phyloP scores from a whole-genome alignment of 2,113 vertebrate genomes.

The Paracyprichromis sp. region DNA sequence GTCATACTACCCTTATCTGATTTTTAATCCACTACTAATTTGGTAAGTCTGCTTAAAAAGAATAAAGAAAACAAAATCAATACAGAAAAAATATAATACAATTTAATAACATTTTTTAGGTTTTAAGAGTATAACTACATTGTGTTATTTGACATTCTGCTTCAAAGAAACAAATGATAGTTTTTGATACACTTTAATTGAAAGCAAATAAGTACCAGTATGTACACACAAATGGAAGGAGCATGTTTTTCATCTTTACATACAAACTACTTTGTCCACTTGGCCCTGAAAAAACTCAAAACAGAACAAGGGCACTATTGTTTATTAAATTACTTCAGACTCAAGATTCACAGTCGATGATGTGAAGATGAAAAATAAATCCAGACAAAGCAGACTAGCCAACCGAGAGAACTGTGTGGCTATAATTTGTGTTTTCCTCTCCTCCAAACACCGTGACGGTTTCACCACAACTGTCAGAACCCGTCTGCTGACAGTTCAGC shows the following conservation, averaged over 20 bases:
- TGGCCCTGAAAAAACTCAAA: neutral
- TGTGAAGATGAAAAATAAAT: neutral
- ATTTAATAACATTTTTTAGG: rapidly evolving
- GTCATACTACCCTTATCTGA: neutral
- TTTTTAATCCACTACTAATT: neutral
- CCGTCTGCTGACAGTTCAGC: neutral
- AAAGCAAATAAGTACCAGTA: neutral
- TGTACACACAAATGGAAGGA: neutral
- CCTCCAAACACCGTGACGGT: neutral
- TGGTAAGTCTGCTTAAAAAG: neutral
- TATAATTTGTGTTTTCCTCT: neutral
- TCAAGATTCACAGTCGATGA: neutral
- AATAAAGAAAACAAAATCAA: neutral
- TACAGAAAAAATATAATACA: rapidly evolving
- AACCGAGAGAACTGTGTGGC: neutral
- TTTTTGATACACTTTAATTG: neutral
- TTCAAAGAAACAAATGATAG: neutral
- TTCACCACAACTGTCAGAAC: neutral
- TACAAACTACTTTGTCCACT: neutral
- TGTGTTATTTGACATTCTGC: neutral
- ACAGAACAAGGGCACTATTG: neutral
- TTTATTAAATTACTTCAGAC: neutral
- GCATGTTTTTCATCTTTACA: neutral
- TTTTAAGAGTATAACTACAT: neutral
- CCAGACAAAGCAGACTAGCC: neutral